Base-by-base conservation (phyloP, 2,113 vertebrate genomes). In the Melanotaenia duboulayi region DNA sequence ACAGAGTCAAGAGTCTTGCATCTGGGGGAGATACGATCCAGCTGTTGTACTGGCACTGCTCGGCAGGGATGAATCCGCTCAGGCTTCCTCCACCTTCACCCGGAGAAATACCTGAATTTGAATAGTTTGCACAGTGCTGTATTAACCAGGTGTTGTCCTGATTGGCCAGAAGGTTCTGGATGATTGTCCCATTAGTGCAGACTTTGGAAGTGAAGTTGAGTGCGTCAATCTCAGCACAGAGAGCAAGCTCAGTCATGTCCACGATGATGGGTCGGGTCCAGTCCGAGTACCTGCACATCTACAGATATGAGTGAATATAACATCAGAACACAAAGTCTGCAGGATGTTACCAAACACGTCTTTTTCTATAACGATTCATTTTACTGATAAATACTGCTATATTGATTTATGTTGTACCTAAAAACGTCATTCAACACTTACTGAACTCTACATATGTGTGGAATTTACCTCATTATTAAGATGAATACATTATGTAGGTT, bases 131-230 rank as follows among this genome's bases (percentile, higher is more conserved):
- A 54, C 94, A 95, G 71, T 93, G 82, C 20, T 87, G 64, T 24
- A 93, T 50, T n/a, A 95, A 76, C 94, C 94, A 95, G 44, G 77
- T 89, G 74, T 94, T 94, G 80, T 94, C 93, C 58, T 83, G 86
- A 75, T 93, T 94, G 57, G 85, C 84, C 61, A 95, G 42, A 52
- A 95, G 82, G 79, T 92, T 93, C 51, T 87, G 78, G 19, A 94
- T 69, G 28, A 94, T 70, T 0, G 89, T 91, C 0, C 17, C 22
- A 20, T 95, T 92, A 65, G 65, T 16, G 63, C 94, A 95, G 40
- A 94, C 93, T 52, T 83, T 87, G 44, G 73, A 79, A n/a, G 84
- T 90, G 82, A 95, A 95, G 80, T 95, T 94, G 3, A 59, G 51
- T 1, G 82, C 22, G 81, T 95, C 95, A 0, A 63, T 78, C 69